Evolutionary conservation across 2,113 vertebrate genomes (phyloP).

Genomic region (Carlito syrichta): DNA sequence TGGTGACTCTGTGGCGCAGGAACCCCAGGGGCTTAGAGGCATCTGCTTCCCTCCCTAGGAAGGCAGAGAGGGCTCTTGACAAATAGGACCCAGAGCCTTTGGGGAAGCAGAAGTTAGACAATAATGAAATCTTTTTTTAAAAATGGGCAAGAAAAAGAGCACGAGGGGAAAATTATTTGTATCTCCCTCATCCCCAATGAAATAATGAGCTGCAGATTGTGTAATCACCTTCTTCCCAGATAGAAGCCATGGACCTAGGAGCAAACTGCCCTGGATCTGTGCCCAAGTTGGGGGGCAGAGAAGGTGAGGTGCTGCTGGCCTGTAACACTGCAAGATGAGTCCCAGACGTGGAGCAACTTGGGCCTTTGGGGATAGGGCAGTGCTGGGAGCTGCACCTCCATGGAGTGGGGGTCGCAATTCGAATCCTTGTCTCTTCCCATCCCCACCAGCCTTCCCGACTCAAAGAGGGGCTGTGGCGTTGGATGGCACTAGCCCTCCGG

Average conservation of each 20-base stretch:
- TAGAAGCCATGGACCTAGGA: background rate
- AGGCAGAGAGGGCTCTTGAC: background rate
- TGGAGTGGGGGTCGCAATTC: background rate
- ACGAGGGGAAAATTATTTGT: background rate
- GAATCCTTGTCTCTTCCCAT: background rate
- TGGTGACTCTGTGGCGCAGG: background rate
- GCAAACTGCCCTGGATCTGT: background rate
- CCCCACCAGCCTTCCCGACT: background rate
- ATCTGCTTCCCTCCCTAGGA: background rate
- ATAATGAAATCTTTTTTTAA: background rate
- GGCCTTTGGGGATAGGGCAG: background rate
- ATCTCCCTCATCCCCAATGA: background rate
- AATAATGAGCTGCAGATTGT: constrained; percentile 19
- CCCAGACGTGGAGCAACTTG: background rate
- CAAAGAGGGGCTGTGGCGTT: background rate
- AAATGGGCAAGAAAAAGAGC: background rate
- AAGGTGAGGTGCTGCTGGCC: background rate
- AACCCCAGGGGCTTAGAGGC: background rate
- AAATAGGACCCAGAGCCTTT: background rate
- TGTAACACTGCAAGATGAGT: background rate
- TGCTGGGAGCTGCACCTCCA: background rate
- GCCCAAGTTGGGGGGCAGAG: background rate
- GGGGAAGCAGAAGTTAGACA: background rate
- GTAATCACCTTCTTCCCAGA: constrained; percentile 44
- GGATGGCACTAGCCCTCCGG: background rate